Evolutionary conservation across 1,140 invertebrate species (phyloP), one percentile per base, ranked within the genome.

Genomic region (Papilio helenus): DNA sequence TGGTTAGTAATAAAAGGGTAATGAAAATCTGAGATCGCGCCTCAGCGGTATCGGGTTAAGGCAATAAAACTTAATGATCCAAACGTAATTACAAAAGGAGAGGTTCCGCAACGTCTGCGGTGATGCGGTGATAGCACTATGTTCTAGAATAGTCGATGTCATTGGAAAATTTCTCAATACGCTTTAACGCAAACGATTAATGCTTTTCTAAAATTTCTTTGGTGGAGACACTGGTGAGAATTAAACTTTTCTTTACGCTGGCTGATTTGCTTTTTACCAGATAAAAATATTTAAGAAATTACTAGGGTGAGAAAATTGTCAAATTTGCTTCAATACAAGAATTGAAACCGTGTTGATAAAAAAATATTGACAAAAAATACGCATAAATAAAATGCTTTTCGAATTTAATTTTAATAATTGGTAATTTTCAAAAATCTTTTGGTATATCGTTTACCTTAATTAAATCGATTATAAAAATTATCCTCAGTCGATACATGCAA

Each of bases 31-130:
- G 2, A 14, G 26, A 34, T 68, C 61, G 14, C 26, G 61, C 26
- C 26, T 29, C 3, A 29, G 26, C 26, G 12, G 20, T 65, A 16
- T 68, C 61, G 61, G 26, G 61, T 68, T 29, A 68, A 68, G 14
- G 61, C 14, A 68, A 68, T 68, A 68, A 68, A 68, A 68, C 23
- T 68, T 68, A 68, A 68, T 68, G 61, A 18, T 29, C 4, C 14
- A 29, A 29, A 68, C 23, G 26, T 29, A 68, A 68, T 68, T 34
- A 68, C 61, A 68, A 68, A 68, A n/a, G 20, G 20, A 26, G 18
- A 68, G 26, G 61, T 68, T 16, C 61, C 26, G 26, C 8, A 68
- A 68, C 26, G 10, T 68, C 4, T 55, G 51, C 51, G 46, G 16
- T 49, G 34, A 34, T 39, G 34, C 34, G 34, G 34, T 4, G 51